These are phyloP conservation scores for Ochotona princeps DNA, from an alignment of 2,113 vertebrate species.

Conservation along the genomic window DNA sequence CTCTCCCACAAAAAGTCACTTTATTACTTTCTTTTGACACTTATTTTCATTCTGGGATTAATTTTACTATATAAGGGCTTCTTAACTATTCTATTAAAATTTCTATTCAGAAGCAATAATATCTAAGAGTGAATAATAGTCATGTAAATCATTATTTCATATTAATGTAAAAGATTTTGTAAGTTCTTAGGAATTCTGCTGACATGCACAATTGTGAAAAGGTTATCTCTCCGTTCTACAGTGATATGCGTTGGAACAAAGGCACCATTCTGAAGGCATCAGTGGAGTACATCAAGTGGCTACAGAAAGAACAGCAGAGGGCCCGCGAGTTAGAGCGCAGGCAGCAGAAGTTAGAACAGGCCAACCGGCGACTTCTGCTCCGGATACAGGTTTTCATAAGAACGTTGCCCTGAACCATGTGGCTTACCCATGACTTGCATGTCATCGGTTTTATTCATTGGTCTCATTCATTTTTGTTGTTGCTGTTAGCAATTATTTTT, in stretches of 20 bases:
- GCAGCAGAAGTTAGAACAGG: conserved; percentile 98
- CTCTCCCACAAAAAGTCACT: conserved; percentile 91
- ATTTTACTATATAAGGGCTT: conserved; percentile 97
- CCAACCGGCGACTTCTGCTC: conserved; percentile 94
- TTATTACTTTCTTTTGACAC: conserved; percentile 92
- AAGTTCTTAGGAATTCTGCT: conserved; percentile 96
- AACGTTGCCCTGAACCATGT: conserved; percentile 34
- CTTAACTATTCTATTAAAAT: conserved; percentile 99
- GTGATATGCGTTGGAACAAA: conserved; percentile 99
- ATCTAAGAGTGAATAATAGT: conserved; percentile 98
- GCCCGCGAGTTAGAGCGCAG: conserved; percentile 95
- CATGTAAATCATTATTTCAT: conserved; percentile 98
- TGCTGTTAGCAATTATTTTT: conserved; percentile 32
- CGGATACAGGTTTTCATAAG: conserved; percentile 94
- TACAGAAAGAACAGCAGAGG: conserved; percentile 99
- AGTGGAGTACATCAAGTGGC: conserved; percentile 99
- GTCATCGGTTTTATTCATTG: conserved; percentile 68
- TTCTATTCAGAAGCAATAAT: conserved; percentile 97
- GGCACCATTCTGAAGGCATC: conserved; percentile 99
- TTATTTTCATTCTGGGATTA: conserved; percentile 99
- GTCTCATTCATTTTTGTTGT: conserved; percentile 63
- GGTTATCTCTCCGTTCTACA: conserved; percentile 94
- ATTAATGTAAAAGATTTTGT: conserved; percentile 94
- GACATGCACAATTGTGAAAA: conserved; percentile 94
- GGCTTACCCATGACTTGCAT: conserved; percentile 59